phyloP scores from a whole-genome alignment of 1,140 invertebrate species.

The Oscheius sp. region DNA sequence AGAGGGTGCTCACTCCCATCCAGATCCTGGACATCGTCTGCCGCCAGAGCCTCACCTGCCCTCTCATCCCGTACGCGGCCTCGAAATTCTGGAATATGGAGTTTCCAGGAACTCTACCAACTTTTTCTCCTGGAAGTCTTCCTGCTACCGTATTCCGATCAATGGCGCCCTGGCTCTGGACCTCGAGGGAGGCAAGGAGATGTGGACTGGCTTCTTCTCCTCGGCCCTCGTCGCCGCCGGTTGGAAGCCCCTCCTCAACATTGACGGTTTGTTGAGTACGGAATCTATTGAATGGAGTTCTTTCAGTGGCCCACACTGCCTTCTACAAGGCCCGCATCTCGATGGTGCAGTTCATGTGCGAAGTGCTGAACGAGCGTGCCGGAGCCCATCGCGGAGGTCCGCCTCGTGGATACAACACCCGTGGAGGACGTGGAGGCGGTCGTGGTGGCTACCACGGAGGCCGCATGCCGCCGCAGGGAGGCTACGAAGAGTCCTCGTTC shows the following conservation, averaged over 20 bases:
- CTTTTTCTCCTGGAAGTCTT: constrained; percentile 51
- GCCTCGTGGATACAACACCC: not conserved
- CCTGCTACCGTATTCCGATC: constrained; percentile 46
- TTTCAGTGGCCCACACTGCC: constrained; percentile 49
- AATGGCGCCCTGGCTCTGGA: constrained; percentile 37
- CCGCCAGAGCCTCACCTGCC: constrained; percentile 48
- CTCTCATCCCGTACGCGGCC: constrained; percentile 36
- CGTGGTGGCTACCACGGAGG: constrained; percentile 4
- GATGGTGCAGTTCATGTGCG: constrained; percentile 51
- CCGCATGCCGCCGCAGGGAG: not conserved
- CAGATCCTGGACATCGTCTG: constrained; percentile 51
- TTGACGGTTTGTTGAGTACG: constrained; percentile 40
- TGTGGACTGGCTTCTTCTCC: constrained; percentile 54
- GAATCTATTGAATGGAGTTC: not conserved
- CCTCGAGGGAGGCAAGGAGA: constrained; percentile 52
- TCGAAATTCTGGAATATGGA: constrained; percentile 15
- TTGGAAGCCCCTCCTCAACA: constrained; percentile 46
- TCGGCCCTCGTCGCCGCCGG: constrained; percentile 46
- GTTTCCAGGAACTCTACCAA: constrained; percentile 43
- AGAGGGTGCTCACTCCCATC: constrained; percentile 40
- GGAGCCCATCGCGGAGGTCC: not conserved
- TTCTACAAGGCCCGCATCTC: constrained; percentile 49
- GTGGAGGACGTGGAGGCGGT: constrained; percentile 7
- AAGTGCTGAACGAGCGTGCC: constrained; percentile 36
- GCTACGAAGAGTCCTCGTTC: not conserved